Evolutionary conservation across 2,797 vertebrate species (phyloP), one percentile per base, ranked within the genome.

Genomic region (Thalassophryne amazonica): DNA sequence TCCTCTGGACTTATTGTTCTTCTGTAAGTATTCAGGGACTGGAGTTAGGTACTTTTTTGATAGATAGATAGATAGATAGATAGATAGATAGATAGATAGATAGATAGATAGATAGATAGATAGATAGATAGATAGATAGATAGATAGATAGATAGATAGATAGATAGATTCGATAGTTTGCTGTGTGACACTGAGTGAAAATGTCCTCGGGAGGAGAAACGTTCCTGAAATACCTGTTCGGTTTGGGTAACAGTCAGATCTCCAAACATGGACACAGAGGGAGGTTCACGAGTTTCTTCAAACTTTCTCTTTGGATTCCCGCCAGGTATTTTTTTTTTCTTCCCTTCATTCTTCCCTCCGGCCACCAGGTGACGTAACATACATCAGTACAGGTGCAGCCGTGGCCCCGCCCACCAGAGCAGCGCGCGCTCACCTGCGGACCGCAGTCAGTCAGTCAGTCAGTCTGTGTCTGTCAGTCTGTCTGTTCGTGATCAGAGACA

Each of bases 241-340:
- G 33, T 33, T 35, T 47, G 59, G 47, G 24, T 67, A 49, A 35
- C 40, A 54, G 16, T 16, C 17, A 2, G 2, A 52, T 50, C 18
- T 52, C 78, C 81, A 75, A 77, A 86, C 33, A 86, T 74, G 79
- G 29, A 38, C 23, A 6, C 27, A 18, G 25, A 14, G 27, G 3
- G 17, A 16, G 29, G 1, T 9, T 49, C 15, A 29, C 41, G 46
- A 18, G 21, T 13, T 10, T 25, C 1, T 24, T 7, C 7, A 25
- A 60, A 32, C 38, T 45, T 49, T 32, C 12, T 25, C 18, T 1
- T 1, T 9, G 17, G 24, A 42, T 22, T 29, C 27, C 17, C 4
- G 20, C 25, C 29, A 15, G 4, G 23, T 28, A 18, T 9, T 17
- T 24, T n/a, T 24, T 1, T 10, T 22, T 11, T 14, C 0, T 30